These are phyloP conservation scores for Drosophila fuyamai DNA, from an alignment of 1,140 invertebrate genomes.

Conservation along the genomic window DNA sequence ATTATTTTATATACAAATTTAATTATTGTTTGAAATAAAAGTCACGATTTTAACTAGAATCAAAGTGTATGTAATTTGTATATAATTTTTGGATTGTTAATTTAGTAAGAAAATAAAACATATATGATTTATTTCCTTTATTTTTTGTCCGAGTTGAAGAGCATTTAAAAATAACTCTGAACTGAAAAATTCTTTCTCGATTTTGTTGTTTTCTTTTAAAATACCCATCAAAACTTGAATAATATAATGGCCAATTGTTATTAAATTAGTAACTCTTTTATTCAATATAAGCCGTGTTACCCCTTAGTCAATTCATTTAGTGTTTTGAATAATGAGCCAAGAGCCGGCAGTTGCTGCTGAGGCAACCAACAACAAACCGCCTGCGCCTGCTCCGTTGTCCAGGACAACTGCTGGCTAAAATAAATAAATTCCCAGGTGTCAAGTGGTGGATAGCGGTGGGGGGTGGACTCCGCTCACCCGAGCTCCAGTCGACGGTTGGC, in stretches of 20 bases:
- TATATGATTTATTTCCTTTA: too few species aligned
- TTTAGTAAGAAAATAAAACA: too few species aligned
- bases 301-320: background rate
- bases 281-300: background rate
- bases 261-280: background rate
- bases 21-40: too few species aligned
- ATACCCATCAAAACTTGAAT: background rate
- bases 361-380: slow-evolving; percentile 63
- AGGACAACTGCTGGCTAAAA: slow-evolving; percentile 48
- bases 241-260: too few species aligned
- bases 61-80: too few species aligned
- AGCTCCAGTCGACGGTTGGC: slow-evolving; percentile 45
- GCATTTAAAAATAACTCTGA: too few species aligned
- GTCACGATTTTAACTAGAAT: too few species aligned
- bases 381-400: slow-evolving; percentile 73
- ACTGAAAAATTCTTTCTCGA: too few species aligned
- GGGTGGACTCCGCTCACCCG: slow-evolving; percentile 1
- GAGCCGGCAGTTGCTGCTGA: slow-evolving; percentile 31
- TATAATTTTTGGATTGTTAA: too few species aligned
- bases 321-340: slow-evolving; percentile 8
- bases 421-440: slow-evolving; percentile 48
- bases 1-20: too few species aligned
- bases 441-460: slow-evolving; percentile 17
- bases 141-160: too few species aligned
- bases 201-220: too few species aligned